A percentile compares a stretch with the other conserved stretches of the same genome.
These are phyloP conservation scores for Globodera ellingtonae DNA, from an alignment of 1,140 invertebrate genomes.

Conservation along the genomic window DNA sequence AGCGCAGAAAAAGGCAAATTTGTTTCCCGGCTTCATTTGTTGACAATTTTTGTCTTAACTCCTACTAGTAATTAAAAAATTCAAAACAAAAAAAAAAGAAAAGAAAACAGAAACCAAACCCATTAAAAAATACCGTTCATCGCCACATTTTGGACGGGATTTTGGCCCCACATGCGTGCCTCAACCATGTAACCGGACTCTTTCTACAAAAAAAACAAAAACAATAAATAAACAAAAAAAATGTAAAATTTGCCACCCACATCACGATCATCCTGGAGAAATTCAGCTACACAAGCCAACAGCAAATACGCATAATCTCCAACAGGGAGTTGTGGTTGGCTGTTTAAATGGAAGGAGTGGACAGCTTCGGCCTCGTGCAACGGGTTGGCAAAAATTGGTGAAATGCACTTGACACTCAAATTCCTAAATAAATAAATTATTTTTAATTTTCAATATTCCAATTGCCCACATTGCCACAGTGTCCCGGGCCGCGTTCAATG, in stretches of 20 bases:
- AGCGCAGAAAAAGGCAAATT: slow-evolving; percentile 24
- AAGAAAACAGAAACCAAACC: background rate
- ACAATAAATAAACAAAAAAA: background rate
- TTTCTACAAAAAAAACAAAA: slow-evolving; percentile 3
- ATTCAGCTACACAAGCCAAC: slow-evolving; percentile 19
- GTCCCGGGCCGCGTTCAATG: slow-evolving; percentile 26
- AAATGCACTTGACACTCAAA: slow-evolving; percentile 29
- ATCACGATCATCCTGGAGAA: slow-evolving; percentile 14
- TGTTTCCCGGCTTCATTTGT: slow-evolving; percentile 20
- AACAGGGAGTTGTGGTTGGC: slow-evolving; percentile 18
- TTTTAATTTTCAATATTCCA: slow-evolving; percentile 1
- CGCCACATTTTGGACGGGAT: slow-evolving; percentile 4
- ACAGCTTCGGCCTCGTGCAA: slow-evolving; percentile 26
- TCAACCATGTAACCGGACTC: slow-evolving; percentile 8
- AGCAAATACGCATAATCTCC: slow-evolving; percentile 25
- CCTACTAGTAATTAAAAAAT: background rate
- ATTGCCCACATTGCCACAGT: slow-evolving; percentile 21
- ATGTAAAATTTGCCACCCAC: background rate
- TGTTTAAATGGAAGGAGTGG: slow-evolving; percentile 13
- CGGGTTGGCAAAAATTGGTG: slow-evolving; percentile 37
- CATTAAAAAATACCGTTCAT: background rate
- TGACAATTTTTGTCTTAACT: slow-evolving; percentile 5
- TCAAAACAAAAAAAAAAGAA: too few species aligned
- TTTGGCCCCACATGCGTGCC: slow-evolving; percentile 23
- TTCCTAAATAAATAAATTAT: slow-evolving; percentile 22